Percentiles rank a stretch among this genome's conserved stretches.
Evolutionary conservation across 2,113 vertebrate genomes (phyloP).

Genomic region (Chunga burmeisteri): DNA sequence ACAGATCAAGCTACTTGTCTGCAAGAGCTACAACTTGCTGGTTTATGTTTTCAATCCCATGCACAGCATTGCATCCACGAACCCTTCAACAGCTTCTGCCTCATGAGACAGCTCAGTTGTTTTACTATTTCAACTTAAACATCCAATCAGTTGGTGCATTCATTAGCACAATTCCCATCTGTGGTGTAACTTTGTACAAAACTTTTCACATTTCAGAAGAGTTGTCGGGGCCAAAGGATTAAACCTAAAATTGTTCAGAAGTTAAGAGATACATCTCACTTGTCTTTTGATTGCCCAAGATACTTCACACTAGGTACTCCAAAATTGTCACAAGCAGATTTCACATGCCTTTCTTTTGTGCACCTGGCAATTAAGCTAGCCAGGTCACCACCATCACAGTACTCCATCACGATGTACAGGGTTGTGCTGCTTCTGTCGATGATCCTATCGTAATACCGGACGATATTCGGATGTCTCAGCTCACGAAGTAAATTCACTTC

Average conservation of each 20-base stretch:
- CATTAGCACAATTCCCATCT: accelerated
- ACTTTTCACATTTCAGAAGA: not conserved
- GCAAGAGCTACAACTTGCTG: not conserved
- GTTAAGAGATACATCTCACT: not conserved
- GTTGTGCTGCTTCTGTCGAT: slow-evolving; percentile 88
- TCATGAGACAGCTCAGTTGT: accelerated
- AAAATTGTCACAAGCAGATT: accelerated
- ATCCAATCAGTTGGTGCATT: not conserved
- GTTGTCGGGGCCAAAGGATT: too few species aligned
- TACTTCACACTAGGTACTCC: accelerated
- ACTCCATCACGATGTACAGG: slow-evolving; percentile 96
- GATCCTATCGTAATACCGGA: slow-evolving; percentile 93
- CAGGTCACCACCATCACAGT: slow-evolving; percentile 93
- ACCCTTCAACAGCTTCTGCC: not conserved
- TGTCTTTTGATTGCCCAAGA: too few species aligned
- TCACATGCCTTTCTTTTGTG: slow-evolving; percentile 84
- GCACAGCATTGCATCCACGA: not conserved
- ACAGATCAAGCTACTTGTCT: not conserved
- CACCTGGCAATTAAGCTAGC: slow-evolving; percentile 85
- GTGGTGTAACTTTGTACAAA: not conserved
- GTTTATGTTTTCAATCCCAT: not conserved
- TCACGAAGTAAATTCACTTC: slow-evolving; percentile 95
- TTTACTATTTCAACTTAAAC: not conserved
- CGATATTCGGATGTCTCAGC: slow-evolving; percentile 93
- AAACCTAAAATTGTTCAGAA: not conserved